Conservation (phyloP, 2,888 invertebrate species). For the Catotricha subobsoleta region DNA sequence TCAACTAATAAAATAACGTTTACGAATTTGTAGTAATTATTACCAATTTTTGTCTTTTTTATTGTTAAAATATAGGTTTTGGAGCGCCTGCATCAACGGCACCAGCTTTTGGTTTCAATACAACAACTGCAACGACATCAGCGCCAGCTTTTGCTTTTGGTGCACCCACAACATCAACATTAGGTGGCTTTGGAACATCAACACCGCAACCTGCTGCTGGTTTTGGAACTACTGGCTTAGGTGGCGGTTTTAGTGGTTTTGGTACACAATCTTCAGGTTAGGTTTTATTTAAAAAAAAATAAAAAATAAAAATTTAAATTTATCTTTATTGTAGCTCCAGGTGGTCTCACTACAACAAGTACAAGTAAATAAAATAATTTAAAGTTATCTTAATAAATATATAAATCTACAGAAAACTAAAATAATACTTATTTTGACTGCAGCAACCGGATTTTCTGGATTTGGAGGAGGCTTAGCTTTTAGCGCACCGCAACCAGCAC, state of each 20-base stretch:
- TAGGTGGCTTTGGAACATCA: slow-evolving; percentile 11
- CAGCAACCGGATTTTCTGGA: slow-evolving; percentile 1
- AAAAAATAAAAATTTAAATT: too few relatives aligned
- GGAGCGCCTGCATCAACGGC: slow-evolving; percentile 12
- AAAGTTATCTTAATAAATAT: not conserved
- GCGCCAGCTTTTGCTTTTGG: slow-evolving; percentile 14
- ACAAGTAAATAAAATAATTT: too few relatives aligned
- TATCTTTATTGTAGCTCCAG: too few relatives aligned
- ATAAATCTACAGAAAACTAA: not conserved
- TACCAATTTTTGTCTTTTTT: too few relatives aligned
- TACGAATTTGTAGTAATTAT: too few relatives aligned
- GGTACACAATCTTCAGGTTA: slow-evolving; percentile 15
- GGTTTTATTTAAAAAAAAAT: too few relatives aligned
- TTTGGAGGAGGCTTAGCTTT: slow-evolving; percentile 17
- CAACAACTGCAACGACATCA: slow-evolving; percentile 13
- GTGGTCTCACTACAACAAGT: too few relatives aligned
- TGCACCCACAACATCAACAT: slow-evolving; percentile 16
- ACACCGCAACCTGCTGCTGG: slow-evolving; percentile 17
- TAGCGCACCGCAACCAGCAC: slow-evolving; percentile 15
- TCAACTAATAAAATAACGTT: too few relatives aligned
- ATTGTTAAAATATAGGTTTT: slow-evolving; percentile 1
- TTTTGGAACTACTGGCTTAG: too few relatives aligned
- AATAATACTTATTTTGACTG: not conserved
- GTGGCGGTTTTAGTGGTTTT: slow-evolving; percentile 15
- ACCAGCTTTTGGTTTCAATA: slow-evolving; percentile 20